Evolutionary conservation across 2,888 invertebrate genomes (phyloP), one percentile per base, ranked within the genome.

Genomic region (Eupeodes latifasciatus): DNA sequence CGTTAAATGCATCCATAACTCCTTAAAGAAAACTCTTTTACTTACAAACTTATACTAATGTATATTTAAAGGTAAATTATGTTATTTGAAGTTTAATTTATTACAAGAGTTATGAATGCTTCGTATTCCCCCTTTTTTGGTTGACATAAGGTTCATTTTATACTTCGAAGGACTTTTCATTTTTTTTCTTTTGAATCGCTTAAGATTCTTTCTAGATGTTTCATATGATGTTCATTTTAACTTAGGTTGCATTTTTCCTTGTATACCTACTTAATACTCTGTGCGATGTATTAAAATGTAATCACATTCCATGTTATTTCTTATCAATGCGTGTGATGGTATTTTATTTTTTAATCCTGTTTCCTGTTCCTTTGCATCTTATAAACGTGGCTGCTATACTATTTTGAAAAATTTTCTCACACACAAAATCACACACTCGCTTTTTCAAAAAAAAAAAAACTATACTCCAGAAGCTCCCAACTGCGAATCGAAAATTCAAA

Each of bases 251-350:
- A 78, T 77, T 81, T 85, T 77, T 62, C 51, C 44, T 47, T 66
- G 66, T 1, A n/a, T 69, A 27, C 27, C 27, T 27, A 27, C 27
- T 27, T 27, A 27, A 27, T 27, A 27, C 5, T 11, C 6, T 27
- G 27, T 40, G 5, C 1, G 9, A 9, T 40, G 40, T 9, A 40
- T 4, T 69, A 81, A 77, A 81, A 77, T 72, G 81, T 81, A 81
- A 79, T 69, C 69, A 79, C 51, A 77, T 81, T 81, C 61, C 77
- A 81, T 77, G 76, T 81, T 74, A 49, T 51, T 72, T 55, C 27
- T 27, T 27, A 27, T 12, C 10, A 74, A 55, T 82, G 78, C 74
- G 75, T 75, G 34, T 19, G 53, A 59, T 66, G 76, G 71, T 44
- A 86, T 75, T 86, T 27, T 27, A 1, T 27, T 27, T 27, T 82